These are phyloP conservation scores for Anguilla rostrata DNA, from an alignment of 2,113 vertebrate genomes.

Conservation along the genomic window DNA sequence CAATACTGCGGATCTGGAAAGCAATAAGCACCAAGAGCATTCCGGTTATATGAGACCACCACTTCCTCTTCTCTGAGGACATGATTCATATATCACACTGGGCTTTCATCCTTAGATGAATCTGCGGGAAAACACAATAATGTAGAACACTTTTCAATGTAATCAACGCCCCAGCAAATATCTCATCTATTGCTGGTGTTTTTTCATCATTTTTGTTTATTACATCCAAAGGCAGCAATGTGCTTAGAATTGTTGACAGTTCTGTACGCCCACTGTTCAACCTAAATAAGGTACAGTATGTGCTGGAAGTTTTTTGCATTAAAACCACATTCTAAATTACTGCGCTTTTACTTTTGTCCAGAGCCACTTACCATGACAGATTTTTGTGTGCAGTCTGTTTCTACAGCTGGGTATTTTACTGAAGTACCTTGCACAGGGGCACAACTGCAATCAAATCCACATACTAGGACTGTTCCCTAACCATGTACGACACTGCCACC, in stretches of 20 bases:
- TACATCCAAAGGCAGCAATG: background rate
- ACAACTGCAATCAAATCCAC: too few species aligned
- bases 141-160: background rate
- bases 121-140: slow-evolving; percentile 5
- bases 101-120: background rate
- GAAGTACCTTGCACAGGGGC: too few species aligned
- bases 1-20: slow-evolving; percentile 45
- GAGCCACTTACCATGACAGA: too few species aligned
- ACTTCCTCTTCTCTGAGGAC: slow-evolving; percentile 15
- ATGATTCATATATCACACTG: background rate
- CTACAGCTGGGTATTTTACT: too few species aligned
- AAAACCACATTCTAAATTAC: too few species aligned
- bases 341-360: too few species aligned
- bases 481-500: too few species aligned
- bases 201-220: background rate
- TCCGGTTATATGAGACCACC: slow-evolving; percentile 39
- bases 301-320: too few species aligned
- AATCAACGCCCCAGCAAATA: background rate
- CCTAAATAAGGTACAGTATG: too few species aligned
- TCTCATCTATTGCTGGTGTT: background rate
- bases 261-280: background rate
- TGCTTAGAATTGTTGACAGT: background rate
- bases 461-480: too few species aligned
- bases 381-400: too few species aligned
- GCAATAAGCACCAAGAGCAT: slow-evolving; percentile 46